Percentiles rank a stretch among this genome's conserved stretches.
Conservation (phyloP, 2,113 vertebrate species). For the Eclectus roratus region DNA sequence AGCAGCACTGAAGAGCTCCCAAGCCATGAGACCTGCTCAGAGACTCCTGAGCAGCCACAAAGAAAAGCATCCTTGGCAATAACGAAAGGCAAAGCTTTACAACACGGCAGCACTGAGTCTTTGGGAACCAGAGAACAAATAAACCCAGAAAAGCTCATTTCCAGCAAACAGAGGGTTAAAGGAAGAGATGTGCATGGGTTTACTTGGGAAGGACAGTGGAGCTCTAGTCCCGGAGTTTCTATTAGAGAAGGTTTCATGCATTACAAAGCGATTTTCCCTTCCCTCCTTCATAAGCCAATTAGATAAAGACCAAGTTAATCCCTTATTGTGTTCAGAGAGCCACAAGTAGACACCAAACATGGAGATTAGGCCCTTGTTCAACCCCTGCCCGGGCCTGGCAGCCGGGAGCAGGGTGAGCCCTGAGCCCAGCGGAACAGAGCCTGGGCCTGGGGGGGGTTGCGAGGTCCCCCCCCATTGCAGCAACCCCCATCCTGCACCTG, state of each 20-base stretch:
- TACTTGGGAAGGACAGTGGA: background rate
- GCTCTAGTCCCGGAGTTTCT: background rate
- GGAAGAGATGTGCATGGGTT: background rate
- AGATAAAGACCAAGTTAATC: slow-evolving; percentile 65
- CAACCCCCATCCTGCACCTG: background rate
- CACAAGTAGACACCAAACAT: slow-evolving; percentile 45
- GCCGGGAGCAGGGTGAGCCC: background rate
- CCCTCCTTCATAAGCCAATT: slow-evolving; percentile 58
- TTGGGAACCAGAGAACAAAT: background rate
- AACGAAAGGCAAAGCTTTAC: background rate
- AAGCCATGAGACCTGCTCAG: background rate
- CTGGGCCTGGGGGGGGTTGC: background rate
- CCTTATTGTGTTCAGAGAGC: slow-evolving; percentile 11
- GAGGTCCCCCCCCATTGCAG: background rate
- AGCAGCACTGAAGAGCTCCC: background rate
- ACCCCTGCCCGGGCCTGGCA: background rate
- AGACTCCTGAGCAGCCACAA: background rate
- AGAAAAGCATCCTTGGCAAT: background rate
- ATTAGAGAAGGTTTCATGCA: slow-evolving; percentile 35
- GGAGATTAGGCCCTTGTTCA: background rate
- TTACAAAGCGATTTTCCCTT: slow-evolving; percentile 48
- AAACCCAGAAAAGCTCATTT: background rate
- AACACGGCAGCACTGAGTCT: rapidly evolving
- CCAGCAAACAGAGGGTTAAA: background rate
- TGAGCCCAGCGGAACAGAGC: rapidly evolving